A percentile compares a stretch with the other conserved stretches of the same genome.
Conservation (phyloP, 2,113 vertebrate species). For the Harpagus bidentatus region DNA sequence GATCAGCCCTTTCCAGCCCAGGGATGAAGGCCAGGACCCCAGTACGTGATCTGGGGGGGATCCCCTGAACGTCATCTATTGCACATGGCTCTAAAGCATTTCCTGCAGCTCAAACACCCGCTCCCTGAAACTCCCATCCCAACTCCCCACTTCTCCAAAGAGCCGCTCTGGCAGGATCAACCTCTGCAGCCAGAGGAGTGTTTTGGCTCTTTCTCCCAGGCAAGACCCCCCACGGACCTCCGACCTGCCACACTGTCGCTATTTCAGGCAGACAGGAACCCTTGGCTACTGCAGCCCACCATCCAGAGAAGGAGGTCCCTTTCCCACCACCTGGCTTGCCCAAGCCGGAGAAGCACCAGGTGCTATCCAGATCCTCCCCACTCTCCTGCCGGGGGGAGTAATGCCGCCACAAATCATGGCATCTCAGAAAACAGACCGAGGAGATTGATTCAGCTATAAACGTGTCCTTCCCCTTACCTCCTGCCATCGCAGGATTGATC, state of each 20-base stretch:
- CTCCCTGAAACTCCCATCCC: background rate
- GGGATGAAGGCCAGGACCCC: background rate
- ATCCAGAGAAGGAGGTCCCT: background rate
- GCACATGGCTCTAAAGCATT: fast-evolving
- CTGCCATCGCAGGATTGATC: conserved; percentile 32
- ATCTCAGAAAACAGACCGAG: background rate
- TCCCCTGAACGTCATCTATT: background rate
- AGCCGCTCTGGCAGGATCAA: background rate
- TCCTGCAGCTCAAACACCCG: background rate
- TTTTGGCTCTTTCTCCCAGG: background rate
- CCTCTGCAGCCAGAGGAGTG: background rate
- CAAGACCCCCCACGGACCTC: background rate
- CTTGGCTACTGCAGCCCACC: fast-evolving
- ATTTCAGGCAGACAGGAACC: fast-evolving
- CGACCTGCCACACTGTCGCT: background rate
- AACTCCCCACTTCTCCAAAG: background rate
- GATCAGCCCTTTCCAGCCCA: background rate
- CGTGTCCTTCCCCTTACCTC: conserved; percentile 17
- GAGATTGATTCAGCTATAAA: conserved; percentile 3
- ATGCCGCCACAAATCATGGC: background rate
- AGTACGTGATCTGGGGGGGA: fast-evolving
- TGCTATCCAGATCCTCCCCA: background rate
- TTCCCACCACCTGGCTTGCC: background rate
- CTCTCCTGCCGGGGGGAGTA: background rate
- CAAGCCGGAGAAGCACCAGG: background rate